Conservation (phyloP, 2,888 invertebrate genomes). For the Amaurobius ferox region DNA sequence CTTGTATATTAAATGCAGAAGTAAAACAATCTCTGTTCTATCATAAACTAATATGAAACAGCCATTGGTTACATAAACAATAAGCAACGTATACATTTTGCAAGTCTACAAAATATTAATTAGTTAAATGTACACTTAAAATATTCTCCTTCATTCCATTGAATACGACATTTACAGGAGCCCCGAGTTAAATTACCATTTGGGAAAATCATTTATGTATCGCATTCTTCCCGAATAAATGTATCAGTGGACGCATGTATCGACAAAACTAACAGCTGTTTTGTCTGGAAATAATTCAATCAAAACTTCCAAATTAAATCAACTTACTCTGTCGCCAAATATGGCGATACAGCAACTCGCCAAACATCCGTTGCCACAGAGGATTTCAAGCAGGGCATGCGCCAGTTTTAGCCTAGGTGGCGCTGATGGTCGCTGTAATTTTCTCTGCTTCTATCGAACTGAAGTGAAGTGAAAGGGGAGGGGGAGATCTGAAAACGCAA, state of each 20-base stretch:
- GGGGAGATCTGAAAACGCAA: background rate
- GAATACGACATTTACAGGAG: no score
- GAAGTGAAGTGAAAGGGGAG: conserved; percentile 39
- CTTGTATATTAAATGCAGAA: no score
- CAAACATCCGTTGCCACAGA: conserved; percentile 26
- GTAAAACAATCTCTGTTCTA: no score
- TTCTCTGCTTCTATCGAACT: conserved; percentile 23
- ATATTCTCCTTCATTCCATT: no score
- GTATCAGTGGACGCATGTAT: background rate
- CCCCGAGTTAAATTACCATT: no score
- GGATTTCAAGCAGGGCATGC: conserved; percentile 33
- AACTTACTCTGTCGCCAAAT: conserved; percentile 24
- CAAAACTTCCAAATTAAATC: conserved; percentile 9
- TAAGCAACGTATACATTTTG: no score
- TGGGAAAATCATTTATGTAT: no score
- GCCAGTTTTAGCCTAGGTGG: conserved; percentile 46
- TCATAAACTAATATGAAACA: no score
- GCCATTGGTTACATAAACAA: no score
- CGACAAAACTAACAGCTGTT: background rate
- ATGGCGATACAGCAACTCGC: conserved; percentile 17
- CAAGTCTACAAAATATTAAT: no score
- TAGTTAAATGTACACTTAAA: no score
- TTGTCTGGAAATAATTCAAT: background rate
- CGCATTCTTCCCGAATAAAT: background rate
- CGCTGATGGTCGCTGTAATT: conserved; percentile 33